phyloP scores from a whole-genome alignment of 2,113 vertebrate species.

The Thunnus maccoyii region DNA sequence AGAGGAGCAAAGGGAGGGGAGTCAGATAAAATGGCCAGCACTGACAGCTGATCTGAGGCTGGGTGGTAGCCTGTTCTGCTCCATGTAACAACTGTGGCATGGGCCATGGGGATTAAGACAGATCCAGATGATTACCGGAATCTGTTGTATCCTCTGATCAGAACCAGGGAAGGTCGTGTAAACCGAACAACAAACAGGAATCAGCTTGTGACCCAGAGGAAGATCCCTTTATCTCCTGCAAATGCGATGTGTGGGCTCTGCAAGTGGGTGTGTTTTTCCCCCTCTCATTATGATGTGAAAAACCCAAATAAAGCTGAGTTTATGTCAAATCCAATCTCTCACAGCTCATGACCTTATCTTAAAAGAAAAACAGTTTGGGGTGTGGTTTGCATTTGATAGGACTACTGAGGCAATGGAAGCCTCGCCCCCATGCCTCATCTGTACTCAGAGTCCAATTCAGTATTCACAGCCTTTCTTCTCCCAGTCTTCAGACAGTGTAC shows the following conservation, averaged over 20 bases:
- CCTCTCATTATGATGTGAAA: slow-evolving; percentile 43
- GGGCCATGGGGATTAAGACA: slow-evolving; percentile 63
- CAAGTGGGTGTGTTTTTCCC: slow-evolving; percentile 36
- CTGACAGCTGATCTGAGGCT: slow-evolving; percentile 76
- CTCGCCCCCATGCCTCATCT: slow-evolving; percentile 61
- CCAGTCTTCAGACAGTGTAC: slow-evolving; percentile 75
- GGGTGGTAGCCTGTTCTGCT: slow-evolving; percentile 59
- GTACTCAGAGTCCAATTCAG: slow-evolving; percentile 70
- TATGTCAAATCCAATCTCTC: slow-evolving; percentile 61
- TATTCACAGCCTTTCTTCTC: slow-evolving; percentile 75
- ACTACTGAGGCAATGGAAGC: slow-evolving; percentile 53
- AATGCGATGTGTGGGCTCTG: slow-evolving; percentile 35
- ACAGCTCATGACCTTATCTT: slow-evolving; percentile 63
- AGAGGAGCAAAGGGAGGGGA: slow-evolving; percentile 60
- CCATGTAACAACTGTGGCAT: slow-evolving; percentile 64
- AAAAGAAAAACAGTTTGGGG: slow-evolving; percentile 58
- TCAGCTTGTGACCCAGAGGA: slow-evolving; percentile 39
- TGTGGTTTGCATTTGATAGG: slow-evolving; percentile 63
- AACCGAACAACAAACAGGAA: slow-evolving; percentile 46
- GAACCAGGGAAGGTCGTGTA: slow-evolving; percentile 38
- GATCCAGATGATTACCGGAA: slow-evolving; percentile 69
- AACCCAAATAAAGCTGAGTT: slow-evolving; percentile 49
- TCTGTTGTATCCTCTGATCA: slow-evolving; percentile 62
- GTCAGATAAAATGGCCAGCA: slow-evolving; percentile 73
- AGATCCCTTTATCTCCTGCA: slow-evolving; percentile 57